Conservation (phyloP, 2,888 invertebrate genomes). For the Leptinotarsa rubiginosa region DNA sequence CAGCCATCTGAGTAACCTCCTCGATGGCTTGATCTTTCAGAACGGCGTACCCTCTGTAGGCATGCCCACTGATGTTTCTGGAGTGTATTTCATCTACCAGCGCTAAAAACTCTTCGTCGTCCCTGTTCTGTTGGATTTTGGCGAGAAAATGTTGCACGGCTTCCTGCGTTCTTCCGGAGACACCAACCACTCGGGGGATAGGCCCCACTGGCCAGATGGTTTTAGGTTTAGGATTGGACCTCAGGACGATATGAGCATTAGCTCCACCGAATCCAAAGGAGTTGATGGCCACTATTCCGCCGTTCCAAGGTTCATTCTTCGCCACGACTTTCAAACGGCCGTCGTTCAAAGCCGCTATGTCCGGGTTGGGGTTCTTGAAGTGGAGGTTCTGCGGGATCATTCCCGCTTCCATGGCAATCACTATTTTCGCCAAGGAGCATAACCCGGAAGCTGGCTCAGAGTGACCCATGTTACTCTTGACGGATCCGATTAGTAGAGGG, state of each 20-base stretch:
- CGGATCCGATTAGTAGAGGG: conserved; percentile 92
- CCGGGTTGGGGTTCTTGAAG: conserved; percentile 85
- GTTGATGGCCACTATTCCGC: conserved; percentile 93
- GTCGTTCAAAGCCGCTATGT: conserved; percentile 91
- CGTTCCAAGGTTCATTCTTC: conserved; percentile 80
- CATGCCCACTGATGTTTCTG: conserved; percentile 79
- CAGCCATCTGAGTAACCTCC: conserved; percentile 68
- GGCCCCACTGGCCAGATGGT: conserved; percentile 70
- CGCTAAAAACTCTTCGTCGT: conserved; percentile 81
- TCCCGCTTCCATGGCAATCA: conserved; percentile 93
- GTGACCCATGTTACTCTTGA: conserved; percentile 99
- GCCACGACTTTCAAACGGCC: conserved; percentile 92
- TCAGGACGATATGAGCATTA: conserved; percentile 90
- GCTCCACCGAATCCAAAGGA: conserved; percentile 99
- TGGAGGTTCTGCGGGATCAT: conserved; percentile 93
- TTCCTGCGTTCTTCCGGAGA: conserved; percentile 88
- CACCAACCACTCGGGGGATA: conserved; percentile 77
- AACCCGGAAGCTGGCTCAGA: conserved; percentile 94
- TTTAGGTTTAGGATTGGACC: conserved; percentile 81
- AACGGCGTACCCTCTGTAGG: conserved; percentile 83
- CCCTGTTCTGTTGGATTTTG: conserved; percentile 71
- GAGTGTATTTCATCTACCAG: conserved; percentile 82
- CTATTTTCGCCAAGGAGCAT: conserved; percentile 89
- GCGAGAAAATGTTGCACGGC: conserved; percentile 78
- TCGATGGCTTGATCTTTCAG: conserved; percentile 69